Conservation (phyloP, 2,888 invertebrate genomes). For the Spatulosminthurus flaviceps region DNA sequence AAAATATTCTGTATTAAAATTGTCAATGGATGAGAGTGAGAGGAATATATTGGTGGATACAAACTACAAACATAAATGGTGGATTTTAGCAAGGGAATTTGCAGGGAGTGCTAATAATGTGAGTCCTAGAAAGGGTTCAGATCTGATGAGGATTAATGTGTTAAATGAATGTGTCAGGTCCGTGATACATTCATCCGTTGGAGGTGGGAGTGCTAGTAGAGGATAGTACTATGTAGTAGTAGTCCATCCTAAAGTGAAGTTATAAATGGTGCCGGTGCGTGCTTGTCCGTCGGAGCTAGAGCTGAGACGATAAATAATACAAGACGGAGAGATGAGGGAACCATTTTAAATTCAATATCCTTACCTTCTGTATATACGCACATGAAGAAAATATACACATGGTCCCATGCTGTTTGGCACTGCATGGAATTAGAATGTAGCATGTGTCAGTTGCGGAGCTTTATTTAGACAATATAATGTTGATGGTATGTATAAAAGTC, state of each 20-base stretch:
- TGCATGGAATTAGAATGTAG: constrained; percentile 15
- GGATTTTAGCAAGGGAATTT: too few species aligned
- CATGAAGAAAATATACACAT: background rate
- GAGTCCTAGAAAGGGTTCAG: background rate
- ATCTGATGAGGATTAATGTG: constrained; percentile 4
- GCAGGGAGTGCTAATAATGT: too few species aligned
- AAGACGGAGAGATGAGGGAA: constrained; percentile 19
- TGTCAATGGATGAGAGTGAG: too few species aligned
- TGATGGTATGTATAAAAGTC: too few species aligned
- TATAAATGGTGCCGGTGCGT: constrained; percentile 26
- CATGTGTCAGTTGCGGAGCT: constrained; percentile 18
- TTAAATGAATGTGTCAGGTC: background rate
- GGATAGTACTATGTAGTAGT: too few species aligned
- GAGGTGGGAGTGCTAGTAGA: too few species aligned
- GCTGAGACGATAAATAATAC: constrained; percentile 10
- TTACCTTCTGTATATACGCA: too few species aligned
- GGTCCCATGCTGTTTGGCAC: background rate
- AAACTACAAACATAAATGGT: too few species aligned
- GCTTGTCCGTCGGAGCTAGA: background rate
- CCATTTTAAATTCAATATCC: constrained; percentile 22
- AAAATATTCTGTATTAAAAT: too few species aligned
- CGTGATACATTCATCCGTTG: background rate
- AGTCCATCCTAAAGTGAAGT: too few species aligned
- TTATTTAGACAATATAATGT: too few species aligned
- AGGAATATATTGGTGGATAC: too few species aligned